Conservation (phyloP, 2,888 invertebrate genomes). For the Drosophila borealis region DNA sequence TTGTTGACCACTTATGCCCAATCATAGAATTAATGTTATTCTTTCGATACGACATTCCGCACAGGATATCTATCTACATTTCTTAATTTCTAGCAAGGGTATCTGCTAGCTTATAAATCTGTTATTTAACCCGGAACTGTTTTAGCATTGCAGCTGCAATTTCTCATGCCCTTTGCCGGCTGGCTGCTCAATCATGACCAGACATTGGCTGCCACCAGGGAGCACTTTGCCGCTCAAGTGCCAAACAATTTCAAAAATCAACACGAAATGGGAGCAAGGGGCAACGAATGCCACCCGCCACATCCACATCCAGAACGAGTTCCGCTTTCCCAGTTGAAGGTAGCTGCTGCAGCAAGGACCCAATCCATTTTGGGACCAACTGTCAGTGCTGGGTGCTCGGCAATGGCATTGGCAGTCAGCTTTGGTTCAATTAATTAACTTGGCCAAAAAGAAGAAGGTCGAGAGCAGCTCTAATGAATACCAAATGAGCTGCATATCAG, state of each 20-base stretch:
- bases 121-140: background rate
- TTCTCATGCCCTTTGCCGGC: conserved; percentile 51
- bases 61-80: too few relatives aligned
- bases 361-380: conserved; percentile 61
- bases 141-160: conserved; percentile 53
- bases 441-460: conserved; percentile 49
- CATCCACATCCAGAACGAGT: conserved; percentile 1
- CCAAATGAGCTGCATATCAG: conserved; percentile 74
- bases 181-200: conserved; percentile 48
- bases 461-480: conserved; percentile 69
- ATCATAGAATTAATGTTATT: too few relatives aligned
- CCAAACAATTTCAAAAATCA: conserved; percentile 78
- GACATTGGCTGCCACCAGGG: conserved; percentile 61
- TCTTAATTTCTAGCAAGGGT: background rate
- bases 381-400: conserved; percentile 20
- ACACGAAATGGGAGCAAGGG: conserved; percentile 54
- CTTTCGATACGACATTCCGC: too few relatives aligned
- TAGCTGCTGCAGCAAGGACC: conserved; percentile 24
- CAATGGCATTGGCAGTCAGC: conserved; percentile 53
- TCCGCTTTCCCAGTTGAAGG: background rate
- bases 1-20: too few relatives aligned
- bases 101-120: background rate
- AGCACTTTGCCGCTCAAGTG: conserved; percentile 74
- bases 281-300: conserved; percentile 16
- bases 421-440: conserved; percentile 76